These are phyloP conservation scores for Amiota minor DNA, from an alignment of 2,888 invertebrate species.

Conservation along the genomic window DNA sequence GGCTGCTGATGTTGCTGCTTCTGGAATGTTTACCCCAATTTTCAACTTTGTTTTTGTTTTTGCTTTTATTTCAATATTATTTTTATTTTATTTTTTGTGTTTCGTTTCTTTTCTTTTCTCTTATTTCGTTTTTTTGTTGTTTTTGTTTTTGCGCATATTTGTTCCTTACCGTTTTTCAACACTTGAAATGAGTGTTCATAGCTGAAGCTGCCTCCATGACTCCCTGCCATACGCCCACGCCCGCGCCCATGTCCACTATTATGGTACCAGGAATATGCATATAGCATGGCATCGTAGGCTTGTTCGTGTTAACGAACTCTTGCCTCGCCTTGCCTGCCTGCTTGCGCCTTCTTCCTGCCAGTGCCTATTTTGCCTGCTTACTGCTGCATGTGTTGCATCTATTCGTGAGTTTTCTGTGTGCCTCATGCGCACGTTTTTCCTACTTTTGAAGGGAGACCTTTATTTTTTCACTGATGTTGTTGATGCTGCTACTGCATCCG, in stretches of 20 bases:
- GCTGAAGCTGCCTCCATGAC: not conserved
- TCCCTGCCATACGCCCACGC: not conserved
- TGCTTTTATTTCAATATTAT: constrained; percentile 29
- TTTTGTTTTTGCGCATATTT: not conserved
- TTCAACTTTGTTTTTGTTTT: constrained; percentile 48
- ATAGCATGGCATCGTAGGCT: constrained; percentile 23
- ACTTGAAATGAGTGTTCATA: constrained; percentile 19
- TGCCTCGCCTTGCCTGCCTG: constrained; percentile 40
- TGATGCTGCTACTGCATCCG: constrained; percentile 7
- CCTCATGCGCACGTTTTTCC: constrained; percentile 43
- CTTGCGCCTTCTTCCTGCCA: too few species aligned
- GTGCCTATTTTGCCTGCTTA: constrained; percentile 19
- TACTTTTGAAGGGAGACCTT: not conserved
- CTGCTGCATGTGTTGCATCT: constrained; percentile 58
- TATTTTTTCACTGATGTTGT: constrained; percentile 19
- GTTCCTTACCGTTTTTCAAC: not conserved
- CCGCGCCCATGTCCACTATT: constrained; percentile 14
- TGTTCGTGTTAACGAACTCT: constrained; percentile 67
- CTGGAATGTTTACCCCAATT: constrained; percentile 67
- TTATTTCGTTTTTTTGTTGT: constrained; percentile 34
- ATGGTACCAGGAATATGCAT: constrained; percentile 41
- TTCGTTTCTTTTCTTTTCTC: constrained; percentile 35
- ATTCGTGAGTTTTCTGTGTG: constrained; percentile 38
- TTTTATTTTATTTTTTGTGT: constrained; percentile 38
- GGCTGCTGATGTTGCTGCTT: not conserved